These are phyloP conservation scores for Remorina albescens DNA, from an alignment of 2,797 vertebrate species.

Conservation along the genomic window DNA sequence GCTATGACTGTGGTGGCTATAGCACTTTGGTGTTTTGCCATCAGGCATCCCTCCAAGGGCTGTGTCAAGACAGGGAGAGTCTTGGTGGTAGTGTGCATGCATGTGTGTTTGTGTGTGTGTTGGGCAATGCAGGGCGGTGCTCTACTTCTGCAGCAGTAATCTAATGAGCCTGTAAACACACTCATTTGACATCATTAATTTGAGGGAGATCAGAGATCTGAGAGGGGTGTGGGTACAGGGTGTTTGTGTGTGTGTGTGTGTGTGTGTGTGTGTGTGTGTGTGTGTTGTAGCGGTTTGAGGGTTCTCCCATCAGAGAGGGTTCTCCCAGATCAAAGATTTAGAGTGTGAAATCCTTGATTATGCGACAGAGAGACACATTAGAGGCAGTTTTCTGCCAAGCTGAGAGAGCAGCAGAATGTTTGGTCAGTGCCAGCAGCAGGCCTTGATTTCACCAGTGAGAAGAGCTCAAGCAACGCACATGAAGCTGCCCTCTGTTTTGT, in stretches of 20 bases:
- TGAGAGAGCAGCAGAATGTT: conserved; percentile 74
- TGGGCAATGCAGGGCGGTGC: conserved; percentile 76
- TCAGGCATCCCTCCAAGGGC: conserved; percentile 78
- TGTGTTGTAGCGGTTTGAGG: conserved; percentile 74
- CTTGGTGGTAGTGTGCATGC: conserved; percentile 56
- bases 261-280: conserved; percentile 54
- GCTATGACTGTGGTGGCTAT: conserved; percentile 68
- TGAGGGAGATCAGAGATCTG: conserved; percentile 87
- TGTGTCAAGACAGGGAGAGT: conserved; percentile 75
- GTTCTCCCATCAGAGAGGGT: conserved; percentile 86
- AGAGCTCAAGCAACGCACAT: conserved; percentile 58
- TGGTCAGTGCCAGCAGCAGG: conserved; percentile 78
- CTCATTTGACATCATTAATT: conserved; percentile 90
- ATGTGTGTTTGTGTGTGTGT: conserved; percentile 53
- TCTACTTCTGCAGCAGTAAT: conserved; percentile 84
- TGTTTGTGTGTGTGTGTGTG: conserved; percentile 36
- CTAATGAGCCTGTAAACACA: conserved; percentile 90
- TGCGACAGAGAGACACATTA: conserved; percentile 88
- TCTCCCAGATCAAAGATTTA: conserved; percentile 88
- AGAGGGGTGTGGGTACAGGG: conserved; percentile 61
- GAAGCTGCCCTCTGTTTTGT: conserved; percentile 65
- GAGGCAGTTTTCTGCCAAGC: conserved; percentile 82
- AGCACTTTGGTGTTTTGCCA: conserved; percentile 80
- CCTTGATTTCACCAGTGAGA: conserved; percentile 69
- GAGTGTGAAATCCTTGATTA: conserved; percentile 88